phyloP scores from a whole-genome alignment of 2,888 invertebrate genomes.

The Dicyrtomina minuta region DNA sequence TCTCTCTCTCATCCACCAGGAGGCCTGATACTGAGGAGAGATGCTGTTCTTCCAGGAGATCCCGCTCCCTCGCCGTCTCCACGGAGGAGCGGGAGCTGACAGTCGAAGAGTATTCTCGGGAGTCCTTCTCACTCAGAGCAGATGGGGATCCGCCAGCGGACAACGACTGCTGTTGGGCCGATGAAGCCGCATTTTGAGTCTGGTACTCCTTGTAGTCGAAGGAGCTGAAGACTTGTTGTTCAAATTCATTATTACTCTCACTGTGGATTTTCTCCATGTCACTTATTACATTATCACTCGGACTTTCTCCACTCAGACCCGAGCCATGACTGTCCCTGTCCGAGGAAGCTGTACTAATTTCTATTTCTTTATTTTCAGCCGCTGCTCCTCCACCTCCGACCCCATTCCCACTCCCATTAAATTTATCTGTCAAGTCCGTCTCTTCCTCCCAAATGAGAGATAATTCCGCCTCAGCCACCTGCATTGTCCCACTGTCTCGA shows the following conservation, averaged over 20 bases:
- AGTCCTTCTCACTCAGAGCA: conserved; percentile 75
- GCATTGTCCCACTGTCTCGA: conserved; percentile 61
- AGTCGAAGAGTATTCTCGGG: not conserved
- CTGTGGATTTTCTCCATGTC: not conserved
- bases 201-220: conserved; percentile 77
- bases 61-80: not conserved
- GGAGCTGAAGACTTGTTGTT: conserved; percentile 55
- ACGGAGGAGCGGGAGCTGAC: too few relatives aligned
- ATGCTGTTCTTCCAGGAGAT: conserved; percentile 12
- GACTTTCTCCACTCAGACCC: not conserved
- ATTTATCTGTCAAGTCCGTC: conserved; percentile 55
- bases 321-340: not conserved
- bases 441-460: conserved; percentile 83
- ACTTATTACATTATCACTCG: not conserved
- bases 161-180: conserved; percentile 4
- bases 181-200: too few relatives aligned
- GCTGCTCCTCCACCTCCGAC: too few relatives aligned
- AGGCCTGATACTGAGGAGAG: not conserved
- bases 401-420: not conserved
- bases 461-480: conserved; percentile 63
- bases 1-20: not conserved
- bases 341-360: not conserved
- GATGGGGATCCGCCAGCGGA: conserved; percentile 67
- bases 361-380: not conserved
- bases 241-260: conserved; percentile 1